Conservation (phyloP, 2,888 invertebrate species). For the Tineola bisselliella region DNA sequence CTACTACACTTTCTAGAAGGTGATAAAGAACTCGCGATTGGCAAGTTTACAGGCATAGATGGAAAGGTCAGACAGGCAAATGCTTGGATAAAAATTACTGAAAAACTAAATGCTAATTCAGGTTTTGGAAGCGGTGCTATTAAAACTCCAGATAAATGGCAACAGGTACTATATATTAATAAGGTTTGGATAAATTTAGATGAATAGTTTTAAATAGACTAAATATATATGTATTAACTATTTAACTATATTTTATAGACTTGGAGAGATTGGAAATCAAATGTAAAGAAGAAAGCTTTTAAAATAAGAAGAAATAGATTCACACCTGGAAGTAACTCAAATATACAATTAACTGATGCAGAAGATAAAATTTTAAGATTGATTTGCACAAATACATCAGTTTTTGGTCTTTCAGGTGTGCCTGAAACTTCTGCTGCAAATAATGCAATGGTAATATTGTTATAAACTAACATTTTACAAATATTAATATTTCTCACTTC, state of each 20-base stretch:
- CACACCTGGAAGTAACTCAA: slow-evolving; percentile 35
- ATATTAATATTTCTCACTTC: no score
- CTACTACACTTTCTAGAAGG: slow-evolving; percentile 39
- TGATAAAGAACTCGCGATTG: slow-evolving; percentile 41
- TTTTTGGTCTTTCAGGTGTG: slow-evolving; percentile 37
- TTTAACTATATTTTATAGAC: slow-evolving; percentile 28
- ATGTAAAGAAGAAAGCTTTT: slow-evolving; percentile 46
- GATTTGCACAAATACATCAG: slow-evolving; percentile 38
- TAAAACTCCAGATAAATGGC: slow-evolving; percentile 48
- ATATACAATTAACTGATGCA: slow-evolving; percentile 35
- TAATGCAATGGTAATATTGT: slow-evolving; percentile 25
- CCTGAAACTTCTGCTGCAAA: slow-evolving; percentile 35
- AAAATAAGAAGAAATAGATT: slow-evolving; percentile 42
- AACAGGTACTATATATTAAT: slow-evolving; percentile 28
- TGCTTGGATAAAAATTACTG: slow-evolving; percentile 45
- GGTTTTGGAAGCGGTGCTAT: slow-evolving; percentile 45
- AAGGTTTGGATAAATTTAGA: no score
- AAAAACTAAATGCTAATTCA: slow-evolving; percentile 42
- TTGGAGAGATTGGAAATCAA: slow-evolving; percentile 48
- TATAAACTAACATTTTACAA: no score
- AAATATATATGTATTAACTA: no score
- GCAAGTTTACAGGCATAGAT: slow-evolving; percentile 38
- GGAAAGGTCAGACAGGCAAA: slow-evolving; percentile 41
- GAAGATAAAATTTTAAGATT: slow-evolving; percentile 41
- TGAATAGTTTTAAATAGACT: no score